These are phyloP conservation scores for Manduca sexta DNA, from an alignment of 1,140 invertebrate species.

Conservation along the genomic window DNA sequence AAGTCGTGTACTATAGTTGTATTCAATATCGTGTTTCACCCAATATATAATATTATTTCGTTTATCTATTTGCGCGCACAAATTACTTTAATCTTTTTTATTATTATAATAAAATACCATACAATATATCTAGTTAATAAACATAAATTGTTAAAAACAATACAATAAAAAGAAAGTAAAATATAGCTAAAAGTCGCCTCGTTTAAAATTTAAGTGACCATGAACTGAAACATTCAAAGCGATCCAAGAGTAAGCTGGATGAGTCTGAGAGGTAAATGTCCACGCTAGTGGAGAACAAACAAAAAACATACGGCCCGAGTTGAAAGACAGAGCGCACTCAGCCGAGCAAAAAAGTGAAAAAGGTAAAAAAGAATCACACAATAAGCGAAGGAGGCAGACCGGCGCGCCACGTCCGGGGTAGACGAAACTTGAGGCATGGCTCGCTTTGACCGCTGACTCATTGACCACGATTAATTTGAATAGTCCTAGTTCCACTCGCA, in stretches of 20 bases:
- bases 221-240: slow-evolving; percentile 17
- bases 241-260: slow-evolving; percentile 16
- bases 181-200: slow-evolving; percentile 2
- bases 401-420: slow-evolving; percentile 42
- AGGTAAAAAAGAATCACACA: slow-evolving; percentile 52
- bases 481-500: not conserved
- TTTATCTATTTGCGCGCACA: too few relatives aligned
- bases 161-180: too few relatives aligned
- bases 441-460: slow-evolving; percentile 55
- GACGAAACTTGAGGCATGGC: slow-evolving; percentile 41
- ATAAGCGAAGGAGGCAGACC: slow-evolving; percentile 43
- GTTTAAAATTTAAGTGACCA: slow-evolving; percentile 10
- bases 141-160: too few relatives aligned
- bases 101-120: too few relatives aligned
- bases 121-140: too few relatives aligned
- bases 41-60: too few relatives aligned
- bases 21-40: too few relatives aligned
- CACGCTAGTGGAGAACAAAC: slow-evolving; percentile 46
- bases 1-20: too few relatives aligned
- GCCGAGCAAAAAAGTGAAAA: slow-evolving; percentile 45
- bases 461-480: slow-evolving; percentile 19
- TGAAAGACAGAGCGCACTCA: slow-evolving; percentile 62
- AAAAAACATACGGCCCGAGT: slow-evolving; percentile 44
- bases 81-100: too few relatives aligned
- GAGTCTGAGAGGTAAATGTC: slow-evolving; percentile 47